Evolutionary conservation across 2,888 invertebrate species (phyloP).

Genomic region (Eupithecia pulchellata): DNA sequence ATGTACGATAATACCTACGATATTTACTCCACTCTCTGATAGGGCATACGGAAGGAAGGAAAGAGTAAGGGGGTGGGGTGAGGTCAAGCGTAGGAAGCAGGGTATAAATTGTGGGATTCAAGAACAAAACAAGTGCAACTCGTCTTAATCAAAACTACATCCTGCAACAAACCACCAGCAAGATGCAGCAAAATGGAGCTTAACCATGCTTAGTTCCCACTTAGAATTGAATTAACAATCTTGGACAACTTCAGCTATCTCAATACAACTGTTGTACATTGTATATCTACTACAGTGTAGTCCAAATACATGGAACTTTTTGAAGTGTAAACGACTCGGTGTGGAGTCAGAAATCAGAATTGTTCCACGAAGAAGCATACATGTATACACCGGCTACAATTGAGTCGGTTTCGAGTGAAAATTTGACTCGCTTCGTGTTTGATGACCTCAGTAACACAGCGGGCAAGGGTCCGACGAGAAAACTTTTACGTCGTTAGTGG

Average conservation of each 20-base stretch:
- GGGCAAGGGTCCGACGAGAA: no score
- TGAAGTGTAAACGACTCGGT: background rate
- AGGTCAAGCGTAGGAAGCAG: background rate
- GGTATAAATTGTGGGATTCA: slow-evolving; percentile 1
- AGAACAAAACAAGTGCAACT: slow-evolving; percentile 1
- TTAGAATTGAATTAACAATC: slow-evolving; percentile 67
- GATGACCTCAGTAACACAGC: no score
- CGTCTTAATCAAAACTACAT: slow-evolving; percentile 31
- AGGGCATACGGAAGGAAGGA: no score
- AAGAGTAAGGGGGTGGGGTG: no score
- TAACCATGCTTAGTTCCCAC: slow-evolving; percentile 59
- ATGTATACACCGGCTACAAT: background rate
- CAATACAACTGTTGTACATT: slow-evolving; percentile 28
- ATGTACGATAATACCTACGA: no score
- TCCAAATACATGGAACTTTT: background rate
- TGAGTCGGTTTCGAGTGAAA: background rate
- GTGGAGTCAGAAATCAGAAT: background rate
- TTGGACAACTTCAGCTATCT: slow-evolving; percentile 51
- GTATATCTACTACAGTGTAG: background rate
- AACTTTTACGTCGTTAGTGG: no score
- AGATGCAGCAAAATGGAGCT: slow-evolving; percentile 39
- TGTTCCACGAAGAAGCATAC: slow-evolving; percentile 5
- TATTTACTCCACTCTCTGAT: no score
- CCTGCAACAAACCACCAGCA: slow-evolving; percentile 21
- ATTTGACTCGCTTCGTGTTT: background rate